These are phyloP conservation scores for Eurystomus glaucurus DNA, from an alignment of 2,797 vertebrate species.

Conservation along the genomic window DNA sequence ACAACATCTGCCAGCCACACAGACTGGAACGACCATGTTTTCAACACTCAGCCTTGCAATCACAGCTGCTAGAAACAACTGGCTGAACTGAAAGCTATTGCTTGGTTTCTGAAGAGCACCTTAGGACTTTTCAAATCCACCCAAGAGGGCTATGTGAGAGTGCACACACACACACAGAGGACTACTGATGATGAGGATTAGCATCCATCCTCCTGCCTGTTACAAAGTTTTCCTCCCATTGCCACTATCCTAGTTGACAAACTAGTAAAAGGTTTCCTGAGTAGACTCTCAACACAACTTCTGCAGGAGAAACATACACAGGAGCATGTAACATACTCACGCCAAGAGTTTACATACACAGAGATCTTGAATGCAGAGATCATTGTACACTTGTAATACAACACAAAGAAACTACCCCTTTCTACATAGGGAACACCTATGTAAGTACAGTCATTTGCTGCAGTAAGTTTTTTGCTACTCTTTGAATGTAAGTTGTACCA, in stretches of 20 bases:
- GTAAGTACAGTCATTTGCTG: neutral
- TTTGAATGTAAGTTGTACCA: neutral
- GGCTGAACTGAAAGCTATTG: neutral
- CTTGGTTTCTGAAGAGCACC: neutral
- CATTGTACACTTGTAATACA: neutral
- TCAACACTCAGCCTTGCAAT: neutral
- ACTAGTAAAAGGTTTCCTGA: neutral
- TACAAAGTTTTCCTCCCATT: neutral
- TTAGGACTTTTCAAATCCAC: neutral
- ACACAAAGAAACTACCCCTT: neutral
- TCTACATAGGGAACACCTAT: neutral
- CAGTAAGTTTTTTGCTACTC: neutral
- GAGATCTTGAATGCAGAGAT: neutral
- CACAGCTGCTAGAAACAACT: slow-evolving; percentile 9
- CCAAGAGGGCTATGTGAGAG: neutral
- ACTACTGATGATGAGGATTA: neutral
- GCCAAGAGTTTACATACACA: neutral
- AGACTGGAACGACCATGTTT: neutral
- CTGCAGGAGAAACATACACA: neutral
- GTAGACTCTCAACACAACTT: neutral
- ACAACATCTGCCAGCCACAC: neutral
- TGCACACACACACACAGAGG: neutral
- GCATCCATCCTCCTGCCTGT: neutral
- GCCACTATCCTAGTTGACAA: neutral
- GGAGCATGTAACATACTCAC: neutral